phyloP scores from a whole-genome alignment of 2,888 invertebrate species.

The Idaea biselata region DNA sequence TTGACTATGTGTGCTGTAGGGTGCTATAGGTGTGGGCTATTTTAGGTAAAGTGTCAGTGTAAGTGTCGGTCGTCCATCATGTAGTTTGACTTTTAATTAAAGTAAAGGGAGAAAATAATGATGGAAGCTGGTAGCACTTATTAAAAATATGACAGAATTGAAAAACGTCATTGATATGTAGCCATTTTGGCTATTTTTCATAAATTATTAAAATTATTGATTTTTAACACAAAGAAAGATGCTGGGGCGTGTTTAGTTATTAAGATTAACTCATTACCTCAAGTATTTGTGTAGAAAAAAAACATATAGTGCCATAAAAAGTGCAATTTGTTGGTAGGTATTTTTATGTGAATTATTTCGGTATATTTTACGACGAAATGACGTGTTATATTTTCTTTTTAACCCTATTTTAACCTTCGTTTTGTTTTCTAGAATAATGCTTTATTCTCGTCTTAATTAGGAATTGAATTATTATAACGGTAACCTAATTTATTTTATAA shows the following conservation, averaged over 20 bases:
- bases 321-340: constrained; percentile 6
- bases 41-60: too few relatives aligned
- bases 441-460: not conserved
- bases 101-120: not conserved
- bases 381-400: constrained; percentile 46
- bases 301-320: not conserved
- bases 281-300: constrained; percentile 10
- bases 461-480: not conserved
- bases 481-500: not conserved
- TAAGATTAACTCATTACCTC: constrained; percentile 5
- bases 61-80: too few relatives aligned
- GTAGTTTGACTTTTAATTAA: too few relatives aligned
- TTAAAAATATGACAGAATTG: constrained; percentile 15
- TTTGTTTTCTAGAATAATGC: not conserved
- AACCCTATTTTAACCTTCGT: not conserved
- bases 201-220: constrained; percentile 53
- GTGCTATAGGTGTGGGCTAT: too few relatives aligned
- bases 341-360: constrained; percentile 28
- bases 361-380: constrained; percentile 63
- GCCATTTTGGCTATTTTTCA: constrained; percentile 60
- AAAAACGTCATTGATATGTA: constrained; percentile 36
- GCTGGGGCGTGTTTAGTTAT: constrained; percentile 25
- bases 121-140: constrained; percentile 2
- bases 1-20: too few relatives aligned
- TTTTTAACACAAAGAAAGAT: constrained; percentile 49